Base-by-base conservation (phyloP, 2,113 vertebrate species). In the Tyrannus savana region DNA sequence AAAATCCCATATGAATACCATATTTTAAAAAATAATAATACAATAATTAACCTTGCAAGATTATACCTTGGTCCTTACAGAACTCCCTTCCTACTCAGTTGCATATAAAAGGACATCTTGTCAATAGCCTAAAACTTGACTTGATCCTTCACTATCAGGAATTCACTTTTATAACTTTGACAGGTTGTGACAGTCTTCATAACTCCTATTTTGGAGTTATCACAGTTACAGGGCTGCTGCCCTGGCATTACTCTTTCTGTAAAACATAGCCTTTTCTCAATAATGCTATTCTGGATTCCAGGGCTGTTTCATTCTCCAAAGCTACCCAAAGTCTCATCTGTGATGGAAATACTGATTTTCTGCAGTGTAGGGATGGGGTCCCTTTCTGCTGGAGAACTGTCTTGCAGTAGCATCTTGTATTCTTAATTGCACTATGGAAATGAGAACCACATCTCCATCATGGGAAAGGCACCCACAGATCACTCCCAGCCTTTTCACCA, bases 1-100 rank as follows among this genome's bases (percentile, higher is more conserved):
- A 87, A 94, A 76, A 47, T 1, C 2, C 3, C 8, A 23, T 33
- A 79, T 2, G 3, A 80, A 78, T 41, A 77, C 3, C 0, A 0
- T 16, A n/a, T 74, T 68, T 85, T 1, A 27, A 58, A 88, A 59
- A 88, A 53, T 6, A 81, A 21, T 19, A 78, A 17, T 63, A 69
- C 25, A 79, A 28, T 62, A 52, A 81, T 76, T 75, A 79, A 59
- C 25, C 52, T 72, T 30, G 17, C 63, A 56, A 30, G 19, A 63
- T 60, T 52, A 52, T 27, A 71, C 24, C 14, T 87, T 68, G 49
- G 64, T 75, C 82, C 19, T 47, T 53, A 44, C 5, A 64, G 25
- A 19, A 55, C 6, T 13, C 19, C 21, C 21, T 60, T 79, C 35
- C 56, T 37, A 18, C 15, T 62, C 15, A 59, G 23, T 28, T 64